These are phyloP conservation scores for Grapholita molesta DNA, from an alignment of 1,140 invertebrate species.

Conservation along the genomic window DNA sequence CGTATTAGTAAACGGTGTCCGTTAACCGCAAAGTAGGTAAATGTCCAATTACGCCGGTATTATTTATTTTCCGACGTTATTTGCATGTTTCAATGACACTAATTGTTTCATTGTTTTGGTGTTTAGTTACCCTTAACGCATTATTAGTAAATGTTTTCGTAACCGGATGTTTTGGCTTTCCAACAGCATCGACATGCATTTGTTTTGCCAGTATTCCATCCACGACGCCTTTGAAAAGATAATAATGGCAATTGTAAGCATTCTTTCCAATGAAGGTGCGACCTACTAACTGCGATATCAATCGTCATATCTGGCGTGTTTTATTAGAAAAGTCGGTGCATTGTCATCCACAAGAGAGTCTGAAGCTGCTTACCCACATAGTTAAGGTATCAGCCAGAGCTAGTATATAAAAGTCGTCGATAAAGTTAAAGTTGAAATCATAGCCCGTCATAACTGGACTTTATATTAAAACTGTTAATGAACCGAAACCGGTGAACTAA, in stretches of 20 bases:
- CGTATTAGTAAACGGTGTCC: background rate
- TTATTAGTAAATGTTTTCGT: constrained; percentile 49
- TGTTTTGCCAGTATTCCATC: constrained; percentile 1
- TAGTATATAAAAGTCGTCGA: no score
- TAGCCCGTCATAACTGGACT: no score
- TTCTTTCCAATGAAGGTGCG: background rate
- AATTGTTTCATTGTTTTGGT: constrained; percentile 19
- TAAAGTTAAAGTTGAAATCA: no score
- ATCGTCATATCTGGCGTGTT: background rate
- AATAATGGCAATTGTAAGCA: background rate
- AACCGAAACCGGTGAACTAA: no score
- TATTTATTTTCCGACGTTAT: background rate
- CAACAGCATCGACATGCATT: constrained; percentile 19
- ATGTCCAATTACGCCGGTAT: background rate
- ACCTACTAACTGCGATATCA: background rate
- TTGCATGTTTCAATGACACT: background rate
- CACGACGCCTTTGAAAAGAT: background rate
- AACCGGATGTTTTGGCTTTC: constrained; percentile 55
- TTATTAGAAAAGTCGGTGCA: background rate
- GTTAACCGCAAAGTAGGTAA: background rate
- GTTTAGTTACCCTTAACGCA: constrained; percentile 48
- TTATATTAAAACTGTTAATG: no score
- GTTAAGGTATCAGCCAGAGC: no score
- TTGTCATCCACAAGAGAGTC: background rate
- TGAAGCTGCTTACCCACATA: background rate